A percentile compares a stretch with the other conserved stretches of the same genome.
phyloP scores from a whole-genome alignment of 2,888 invertebrate genomes.

The Oligia latruncula region DNA sequence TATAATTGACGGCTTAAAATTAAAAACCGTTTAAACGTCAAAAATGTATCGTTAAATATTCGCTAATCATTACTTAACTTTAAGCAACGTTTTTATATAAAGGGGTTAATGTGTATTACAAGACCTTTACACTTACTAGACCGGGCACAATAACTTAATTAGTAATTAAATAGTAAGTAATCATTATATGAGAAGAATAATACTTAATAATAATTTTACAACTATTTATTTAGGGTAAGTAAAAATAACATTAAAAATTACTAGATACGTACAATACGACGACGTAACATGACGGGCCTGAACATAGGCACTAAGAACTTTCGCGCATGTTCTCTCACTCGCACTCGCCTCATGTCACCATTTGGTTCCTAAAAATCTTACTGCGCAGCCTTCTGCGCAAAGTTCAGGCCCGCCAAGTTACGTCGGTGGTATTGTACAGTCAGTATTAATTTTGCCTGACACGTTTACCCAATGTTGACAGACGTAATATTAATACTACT shows the following conservation, averaged over 20 bases:
- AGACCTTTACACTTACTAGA: not conserved
- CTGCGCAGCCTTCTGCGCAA: too few relatives aligned
- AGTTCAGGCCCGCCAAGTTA: too few relatives aligned
- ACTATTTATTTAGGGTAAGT: not conserved
- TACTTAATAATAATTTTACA: not conserved
- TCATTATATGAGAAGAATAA: not conserved
- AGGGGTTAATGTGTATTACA: too few relatives aligned
- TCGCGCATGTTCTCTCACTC: too few relatives aligned
- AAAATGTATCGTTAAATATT: not conserved
- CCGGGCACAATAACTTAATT: not conserved
- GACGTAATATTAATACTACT: not conserved
- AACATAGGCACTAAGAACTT: too few relatives aligned
- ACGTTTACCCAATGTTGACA: too few relatives aligned
- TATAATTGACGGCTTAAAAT: not conserved
- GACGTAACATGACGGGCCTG: too few relatives aligned
- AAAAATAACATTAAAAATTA: not conserved
- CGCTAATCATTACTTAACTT: not conserved
- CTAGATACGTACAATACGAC: too few relatives aligned
- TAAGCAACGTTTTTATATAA: not conserved
- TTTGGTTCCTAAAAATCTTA: too few relatives aligned
- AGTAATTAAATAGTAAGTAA: slow-evolving; percentile 5
- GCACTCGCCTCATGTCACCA: too few relatives aligned
- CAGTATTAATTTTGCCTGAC: not conserved
- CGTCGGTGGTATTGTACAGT: too few relatives aligned
- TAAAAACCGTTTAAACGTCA: not conserved